These are phyloP conservation scores for Chirona hameri DNA, from an alignment of 2,888 invertebrate species.

Conservation along the genomic window DNA sequence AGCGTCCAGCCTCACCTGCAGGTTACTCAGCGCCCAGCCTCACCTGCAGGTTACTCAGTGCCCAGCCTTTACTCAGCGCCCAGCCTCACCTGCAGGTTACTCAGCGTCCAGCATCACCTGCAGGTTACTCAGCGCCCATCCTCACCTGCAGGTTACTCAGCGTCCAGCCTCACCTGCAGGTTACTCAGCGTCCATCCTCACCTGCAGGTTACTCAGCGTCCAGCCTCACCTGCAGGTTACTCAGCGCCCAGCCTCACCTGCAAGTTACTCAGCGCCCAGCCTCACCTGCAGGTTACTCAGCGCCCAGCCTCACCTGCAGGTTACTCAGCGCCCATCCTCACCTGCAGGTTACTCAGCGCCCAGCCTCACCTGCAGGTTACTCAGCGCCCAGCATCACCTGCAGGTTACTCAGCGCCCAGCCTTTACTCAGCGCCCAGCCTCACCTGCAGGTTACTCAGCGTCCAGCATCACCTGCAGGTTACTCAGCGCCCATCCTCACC, in stretches of 20 bases:
- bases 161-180: too few relatives aligned
- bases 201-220: slow-evolving; percentile 48
- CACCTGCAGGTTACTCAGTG: slow-evolving; percentile 48
- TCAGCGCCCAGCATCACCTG: slow-evolving; percentile 44
- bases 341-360: slow-evolving; percentile 48
- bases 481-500: slow-evolving; percentile 42
- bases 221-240: too few relatives aligned
- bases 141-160: slow-evolving; percentile 47
- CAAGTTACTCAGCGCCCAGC: slow-evolving; percentile 47
- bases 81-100: slow-evolving; percentile 46
- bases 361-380: too few relatives aligned
- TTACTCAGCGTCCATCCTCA: slow-evolving; percentile 38
- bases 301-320: slow-evolving; percentile 44
- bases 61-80: slow-evolving; percentile 46
- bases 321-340: slow-evolving; percentile 44
- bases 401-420: slow-evolving; percentile 47
- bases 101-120: too few relatives aligned
- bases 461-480: too few relatives aligned
- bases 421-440: slow-evolving; percentile 39
- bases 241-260: slow-evolving; percentile 44
- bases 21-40: neutral
- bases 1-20: slow-evolving; percentile 49
- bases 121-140: too few relatives aligned
- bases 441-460: slow-evolving; percentile 48
- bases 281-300: too few relatives aligned